Evolutionary conservation across 2,888 invertebrate genomes (phyloP).

Genomic region (Encarsia formosa): DNA sequence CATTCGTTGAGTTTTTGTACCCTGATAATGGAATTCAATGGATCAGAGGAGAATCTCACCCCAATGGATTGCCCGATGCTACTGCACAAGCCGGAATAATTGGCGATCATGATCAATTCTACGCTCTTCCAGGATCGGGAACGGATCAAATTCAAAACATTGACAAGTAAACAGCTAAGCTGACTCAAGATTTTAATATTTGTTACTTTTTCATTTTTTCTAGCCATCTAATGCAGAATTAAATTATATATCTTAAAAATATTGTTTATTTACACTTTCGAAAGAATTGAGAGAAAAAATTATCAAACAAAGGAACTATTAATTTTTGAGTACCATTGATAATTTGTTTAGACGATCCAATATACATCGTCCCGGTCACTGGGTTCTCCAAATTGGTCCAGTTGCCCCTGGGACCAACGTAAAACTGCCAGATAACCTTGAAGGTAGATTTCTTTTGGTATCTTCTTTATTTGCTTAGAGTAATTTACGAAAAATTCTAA

Average conservation of each 20-base stretch:
- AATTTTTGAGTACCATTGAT: no score
- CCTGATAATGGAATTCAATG: slow-evolving; percentile 86
- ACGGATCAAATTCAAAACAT: slow-evolving; percentile 81
- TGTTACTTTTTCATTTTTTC: no score
- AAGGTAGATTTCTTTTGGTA: slow-evolving; percentile 34
- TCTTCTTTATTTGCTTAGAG: background rate
- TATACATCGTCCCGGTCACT: slow-evolving; percentile 77
- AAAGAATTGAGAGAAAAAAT: no score
- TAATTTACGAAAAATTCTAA: background rate
- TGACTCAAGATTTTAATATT: no score
- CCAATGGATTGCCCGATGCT: slow-evolving; percentile 78
- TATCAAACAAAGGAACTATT: no score
- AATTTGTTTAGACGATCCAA: slow-evolving; percentile 69
- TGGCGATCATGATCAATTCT: slow-evolving; percentile 74
- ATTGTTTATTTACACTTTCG: no score
- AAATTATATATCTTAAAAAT: background rate
- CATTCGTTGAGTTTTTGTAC: slow-evolving; percentile 84
- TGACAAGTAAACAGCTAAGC: slow-evolving; percentile 64
- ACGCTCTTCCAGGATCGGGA: slow-evolving; percentile 80
- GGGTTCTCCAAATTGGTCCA: slow-evolving; percentile 81
- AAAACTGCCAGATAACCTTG: slow-evolving; percentile 60
- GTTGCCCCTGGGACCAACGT: slow-evolving; percentile 61
- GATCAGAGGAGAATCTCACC: slow-evolving; percentile 76
- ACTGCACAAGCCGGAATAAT: slow-evolving; percentile 92
- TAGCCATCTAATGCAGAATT: no score